Evolutionary conservation across 2,113 vertebrate species (phyloP), one percentile per base, ranked within the genome.

Genomic region (Paralichthys olivaceus): DNA sequence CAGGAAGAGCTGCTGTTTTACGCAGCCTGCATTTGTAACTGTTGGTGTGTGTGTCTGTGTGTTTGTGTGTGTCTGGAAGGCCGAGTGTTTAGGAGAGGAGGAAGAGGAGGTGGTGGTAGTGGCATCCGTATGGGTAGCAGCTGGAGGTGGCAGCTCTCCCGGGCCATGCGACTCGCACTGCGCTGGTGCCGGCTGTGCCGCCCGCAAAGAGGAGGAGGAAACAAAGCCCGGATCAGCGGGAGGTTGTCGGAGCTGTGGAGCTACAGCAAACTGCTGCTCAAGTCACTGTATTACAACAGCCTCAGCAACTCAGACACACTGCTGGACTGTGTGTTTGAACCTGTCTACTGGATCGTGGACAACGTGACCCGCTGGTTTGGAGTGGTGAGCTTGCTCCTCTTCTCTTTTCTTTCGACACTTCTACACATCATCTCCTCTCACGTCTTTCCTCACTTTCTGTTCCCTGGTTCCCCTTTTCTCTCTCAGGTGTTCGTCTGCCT

Each of bases 291-390:
- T 74, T 97, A 94, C 94, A 99, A 99, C 89, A 95, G 94, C 86
- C 96, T 97, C 71, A 95, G 87, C 81, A 94, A 97, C 77, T 84
- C 94, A 0, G 98, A 99, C 58, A 96, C 96, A 0, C 87, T 95
- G 64, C 92, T 99, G 0, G 98, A 99, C 84, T 96, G 96, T 1
- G 94, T 95, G 54, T 99, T 99, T 0, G 98, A 99, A 75, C 98
- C 98, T 0, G 19, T 99, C 70, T 99, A 98, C 94, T 99, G 98
- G 98, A 93, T 98, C 43, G 98, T 99, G 87, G 98, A 99, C 91
- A 95, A 96, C 0, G 90, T 98, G 86, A 99, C 97, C 29, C 96
- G 97, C 43, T 99, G 98, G 98, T 99, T 99, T 11, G 98, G 98
- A 0, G 95, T 98, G 95, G 98, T 99, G 89, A 96, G 96, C 93